These are phyloP conservation scores for Mus spicilegus DNA, from an alignment of 2,113 vertebrate genomes.

Conservation along the genomic window DNA sequence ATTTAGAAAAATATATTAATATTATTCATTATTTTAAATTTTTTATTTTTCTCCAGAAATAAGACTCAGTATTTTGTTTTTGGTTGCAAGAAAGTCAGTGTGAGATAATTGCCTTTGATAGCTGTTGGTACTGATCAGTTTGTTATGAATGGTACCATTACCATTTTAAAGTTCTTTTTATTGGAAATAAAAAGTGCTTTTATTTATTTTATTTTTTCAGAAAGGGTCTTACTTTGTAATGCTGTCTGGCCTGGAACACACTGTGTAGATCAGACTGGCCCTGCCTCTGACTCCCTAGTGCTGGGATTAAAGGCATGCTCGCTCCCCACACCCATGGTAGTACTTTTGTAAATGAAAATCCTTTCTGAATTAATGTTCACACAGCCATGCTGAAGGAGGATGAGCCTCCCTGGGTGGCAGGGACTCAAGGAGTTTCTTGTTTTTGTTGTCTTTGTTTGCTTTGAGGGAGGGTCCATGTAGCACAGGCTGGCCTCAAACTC, in stretches of 20 bases:
- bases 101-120: background rate
- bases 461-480: background rate
- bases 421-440: background rate
- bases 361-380: background rate
- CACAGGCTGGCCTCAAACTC: background rate
- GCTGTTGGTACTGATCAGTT: background rate
- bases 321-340: background rate
- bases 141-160: background rate
- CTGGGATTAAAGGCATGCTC: background rate
- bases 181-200: constrained; percentile 50
- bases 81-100: background rate
- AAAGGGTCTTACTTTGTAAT: background rate
- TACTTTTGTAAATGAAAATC: constrained; percentile 41
- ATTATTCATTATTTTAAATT: background rate
- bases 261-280: background rate
- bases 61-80: constrained; percentile 26
- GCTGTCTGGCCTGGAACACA: background rate
- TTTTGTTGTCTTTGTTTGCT: background rate
- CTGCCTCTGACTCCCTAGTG: background rate
- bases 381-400: background rate
- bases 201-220: background rate
- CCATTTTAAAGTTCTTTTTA: constrained; percentile 15
- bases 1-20: background rate
- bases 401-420: background rate
- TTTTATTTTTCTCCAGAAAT: constrained; percentile 31